These are phyloP conservation scores for Lepeophtheirus salmonis DNA, from an alignment of 1,140 invertebrate species.

Conservation along the genomic window DNA sequence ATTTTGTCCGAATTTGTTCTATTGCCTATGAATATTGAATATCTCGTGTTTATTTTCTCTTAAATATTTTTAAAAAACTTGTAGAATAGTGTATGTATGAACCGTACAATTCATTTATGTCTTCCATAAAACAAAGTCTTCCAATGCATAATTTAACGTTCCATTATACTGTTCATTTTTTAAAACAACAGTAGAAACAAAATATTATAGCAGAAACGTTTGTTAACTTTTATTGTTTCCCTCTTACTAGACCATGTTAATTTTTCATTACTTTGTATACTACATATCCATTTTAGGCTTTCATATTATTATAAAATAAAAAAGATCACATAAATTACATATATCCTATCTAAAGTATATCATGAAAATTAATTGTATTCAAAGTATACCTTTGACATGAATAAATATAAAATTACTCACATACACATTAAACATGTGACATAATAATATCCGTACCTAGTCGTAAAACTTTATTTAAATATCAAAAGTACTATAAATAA, in stretches of 20 bases:
- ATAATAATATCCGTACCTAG: neutral
- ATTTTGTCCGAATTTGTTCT: neutral
- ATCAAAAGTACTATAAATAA: too few relatives aligned
- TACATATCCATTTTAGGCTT: neutral
- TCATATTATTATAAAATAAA: neutral
- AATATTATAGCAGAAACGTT: too few relatives aligned
- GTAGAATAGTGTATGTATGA: too few relatives aligned
- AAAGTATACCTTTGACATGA: neutral
- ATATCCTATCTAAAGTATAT: neutral
- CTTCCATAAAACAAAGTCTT: neutral
- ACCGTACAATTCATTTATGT: too few relatives aligned
- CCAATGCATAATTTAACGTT: neutral
- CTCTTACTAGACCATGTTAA: neutral
- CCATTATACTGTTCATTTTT: neutral
- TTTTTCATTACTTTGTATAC: neutral
- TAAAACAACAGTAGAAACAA: too few relatives aligned
- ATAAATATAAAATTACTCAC: neutral
- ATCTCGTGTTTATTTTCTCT: neutral
- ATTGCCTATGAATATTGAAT: neutral
- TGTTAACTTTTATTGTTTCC: neutral
- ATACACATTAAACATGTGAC: neutral
- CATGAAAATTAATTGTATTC: neutral
- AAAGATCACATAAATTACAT: neutral
- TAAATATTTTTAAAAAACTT: neutral
- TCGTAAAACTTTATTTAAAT: neutral